Evolutionary conservation across 2,113 vertebrate species (phyloP), one percentile per base, ranked within the genome.

Genomic region (Dunckerocampus dactyliophorus): DNA sequence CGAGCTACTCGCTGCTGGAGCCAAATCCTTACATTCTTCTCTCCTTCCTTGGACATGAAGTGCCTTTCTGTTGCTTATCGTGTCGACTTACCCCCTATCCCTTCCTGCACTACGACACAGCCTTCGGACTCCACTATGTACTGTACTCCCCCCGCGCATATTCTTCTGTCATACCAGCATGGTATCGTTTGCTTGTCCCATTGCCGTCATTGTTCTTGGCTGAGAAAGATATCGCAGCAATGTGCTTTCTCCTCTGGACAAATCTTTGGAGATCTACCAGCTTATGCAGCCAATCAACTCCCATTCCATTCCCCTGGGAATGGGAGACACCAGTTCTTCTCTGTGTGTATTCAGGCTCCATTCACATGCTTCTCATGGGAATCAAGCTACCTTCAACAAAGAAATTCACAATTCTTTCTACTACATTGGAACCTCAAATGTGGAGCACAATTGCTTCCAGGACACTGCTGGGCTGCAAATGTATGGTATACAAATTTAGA

Each of bases 1-100:
- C 65, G 71, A 84, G 82, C 83, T 65, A 46, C 76, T 72, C 77
- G 55, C 64, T 72, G 74, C 59, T 34, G 46, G 69, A 74, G 75
- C 84, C 75, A 87, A 87, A 85, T 83, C 76, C 77, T 72, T 67
- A 76, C 85, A 84, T 87, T 86, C 81, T 83, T 82, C 78, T 67
- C 63, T 59, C 76, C 48, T 70, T 34, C 72, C 69, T 67, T 72
- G 71, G 80, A 80, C 72, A 83, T 79, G 74, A 83, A 85, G 79
- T 83, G 72, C 70, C 78, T 71, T 75, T 78, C 71, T 71, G 74
- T 61, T 63, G 71, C 74, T 67, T 49, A 58, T 46, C 21, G 1
- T 19, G 43, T 16, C 52, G 24, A 50, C 49, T 22, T 4, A 12
- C 45, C 62, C 47, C 65, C 54, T 15, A 9, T n/a, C 67, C 67